Evolutionary conservation across 2,797 vertebrate species (phyloP).

Genomic region (Octomys mimax): DNA sequence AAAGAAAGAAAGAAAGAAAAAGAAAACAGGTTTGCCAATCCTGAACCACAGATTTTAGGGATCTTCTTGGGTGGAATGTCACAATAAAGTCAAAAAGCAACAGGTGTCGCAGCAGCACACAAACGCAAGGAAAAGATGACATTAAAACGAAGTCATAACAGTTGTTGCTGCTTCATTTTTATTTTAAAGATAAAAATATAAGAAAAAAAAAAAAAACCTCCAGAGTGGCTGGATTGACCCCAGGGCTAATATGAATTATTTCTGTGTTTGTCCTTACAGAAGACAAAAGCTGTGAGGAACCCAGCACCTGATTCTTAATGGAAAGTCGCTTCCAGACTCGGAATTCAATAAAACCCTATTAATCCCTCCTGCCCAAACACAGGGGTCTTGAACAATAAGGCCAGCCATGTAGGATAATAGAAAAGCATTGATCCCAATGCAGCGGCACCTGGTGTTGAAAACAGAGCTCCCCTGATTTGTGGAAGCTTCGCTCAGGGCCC

Average conservation of each 20-base stretch:
- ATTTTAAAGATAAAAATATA: conserved; percentile 30
- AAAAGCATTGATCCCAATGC: neutral
- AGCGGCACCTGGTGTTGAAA: neutral
- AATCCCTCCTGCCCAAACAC: neutral
- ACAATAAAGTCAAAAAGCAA: neutral
- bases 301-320: neutral
- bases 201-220: conserved; percentile 3
- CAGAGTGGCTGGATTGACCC: neutral
- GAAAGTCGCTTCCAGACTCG: neutral
- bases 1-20: no score
- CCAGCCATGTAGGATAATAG: neutral
- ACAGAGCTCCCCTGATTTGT: neutral
- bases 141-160: neutral
- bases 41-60: neutral
- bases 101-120: neutral
- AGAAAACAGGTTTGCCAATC: neutral
- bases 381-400: neutral
- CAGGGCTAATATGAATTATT: neutral
- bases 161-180: conserved; percentile 16
- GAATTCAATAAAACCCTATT: neutral
- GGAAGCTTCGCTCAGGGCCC: neutral
- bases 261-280: neutral
- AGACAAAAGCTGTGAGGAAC: neutral
- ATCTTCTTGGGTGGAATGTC: neutral
- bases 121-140: conserved; percentile 23